Conservation (phyloP, 2,113 vertebrate species). For the Pithys albifrons region DNA sequence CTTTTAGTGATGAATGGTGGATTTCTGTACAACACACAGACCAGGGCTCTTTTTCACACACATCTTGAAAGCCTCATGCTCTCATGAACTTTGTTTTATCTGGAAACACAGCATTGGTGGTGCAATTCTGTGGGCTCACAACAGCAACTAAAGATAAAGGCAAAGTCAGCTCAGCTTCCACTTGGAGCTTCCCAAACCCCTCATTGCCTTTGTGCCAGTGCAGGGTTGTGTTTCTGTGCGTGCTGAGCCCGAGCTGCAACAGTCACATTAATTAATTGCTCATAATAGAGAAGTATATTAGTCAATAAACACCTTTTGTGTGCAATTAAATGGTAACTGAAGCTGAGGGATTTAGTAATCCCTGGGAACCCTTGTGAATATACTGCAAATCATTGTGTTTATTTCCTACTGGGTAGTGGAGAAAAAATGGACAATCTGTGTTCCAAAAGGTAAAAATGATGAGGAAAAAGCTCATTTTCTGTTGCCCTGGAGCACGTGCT, state of each 20-base stretch:
- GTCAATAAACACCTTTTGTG: slow-evolving; percentile 5
- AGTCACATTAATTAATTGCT: slow-evolving; percentile 30
- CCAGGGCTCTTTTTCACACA: not conserved
- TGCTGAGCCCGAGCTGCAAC: not conserved
- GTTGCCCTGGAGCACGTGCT: not conserved
- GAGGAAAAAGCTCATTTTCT: not conserved
- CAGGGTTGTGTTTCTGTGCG: not conserved
- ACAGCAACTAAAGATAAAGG: not conserved
- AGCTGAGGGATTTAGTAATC: not conserved
- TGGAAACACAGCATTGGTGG: not conserved
- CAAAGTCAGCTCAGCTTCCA: not conserved
- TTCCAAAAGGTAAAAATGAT: not conserved
- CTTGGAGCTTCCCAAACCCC: not conserved
- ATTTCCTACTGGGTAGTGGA: not conserved
- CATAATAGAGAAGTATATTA: not conserved
- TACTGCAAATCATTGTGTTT: not conserved
- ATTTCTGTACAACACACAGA: not conserved
- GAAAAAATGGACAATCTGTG: not conserved
- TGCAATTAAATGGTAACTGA: slow-evolving; percentile 30
- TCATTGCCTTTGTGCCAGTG: not conserved
- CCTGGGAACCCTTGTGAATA: not conserved
- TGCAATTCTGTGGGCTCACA: not conserved
- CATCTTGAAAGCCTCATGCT: not conserved
- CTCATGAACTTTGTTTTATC: not conserved
- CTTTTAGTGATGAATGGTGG: not conserved